phyloP scores from a whole-genome alignment of 2,113 vertebrate species.

The Panurus biarmicus region DNA sequence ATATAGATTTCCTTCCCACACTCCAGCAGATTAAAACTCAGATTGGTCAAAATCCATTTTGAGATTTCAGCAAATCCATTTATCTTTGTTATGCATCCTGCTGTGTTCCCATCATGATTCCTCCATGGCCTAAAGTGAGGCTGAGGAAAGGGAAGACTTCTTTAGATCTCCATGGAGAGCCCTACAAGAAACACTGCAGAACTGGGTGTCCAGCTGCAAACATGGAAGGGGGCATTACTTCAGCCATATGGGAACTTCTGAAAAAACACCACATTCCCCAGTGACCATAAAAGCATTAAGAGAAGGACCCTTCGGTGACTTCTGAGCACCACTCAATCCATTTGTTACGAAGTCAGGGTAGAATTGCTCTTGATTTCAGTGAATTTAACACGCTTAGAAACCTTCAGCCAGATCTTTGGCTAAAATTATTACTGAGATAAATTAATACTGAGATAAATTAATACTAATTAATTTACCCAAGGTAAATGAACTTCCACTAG shows the following conservation, averaged over 20 bases:
- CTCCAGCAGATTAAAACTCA: background rate
- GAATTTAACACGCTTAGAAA: background rate
- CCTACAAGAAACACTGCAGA: background rate
- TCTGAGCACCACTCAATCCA: background rate
- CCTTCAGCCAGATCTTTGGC: background rate
- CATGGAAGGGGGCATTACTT: background rate
- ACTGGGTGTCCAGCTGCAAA: background rate
- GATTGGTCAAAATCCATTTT: background rate
- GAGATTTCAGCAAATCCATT: conserved; percentile 1
- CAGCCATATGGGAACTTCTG: background rate
- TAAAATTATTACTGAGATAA: background rate
- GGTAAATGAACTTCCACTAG: background rate
- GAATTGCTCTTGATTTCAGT: background rate
- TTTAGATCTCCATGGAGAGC: background rate
- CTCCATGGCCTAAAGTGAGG: background rate
- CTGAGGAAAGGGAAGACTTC: background rate
- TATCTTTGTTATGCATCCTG: background rate
- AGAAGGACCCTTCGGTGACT: background rate
- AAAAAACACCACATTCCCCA: background rate
- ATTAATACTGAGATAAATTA: background rate
- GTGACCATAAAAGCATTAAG: background rate
- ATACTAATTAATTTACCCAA: background rate
- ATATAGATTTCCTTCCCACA: background rate
- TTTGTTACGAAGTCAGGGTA: background rate
- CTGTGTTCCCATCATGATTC: background rate